Conservation (phyloP, 2,797 vertebrate genomes). For the Menidia menidia region DNA sequence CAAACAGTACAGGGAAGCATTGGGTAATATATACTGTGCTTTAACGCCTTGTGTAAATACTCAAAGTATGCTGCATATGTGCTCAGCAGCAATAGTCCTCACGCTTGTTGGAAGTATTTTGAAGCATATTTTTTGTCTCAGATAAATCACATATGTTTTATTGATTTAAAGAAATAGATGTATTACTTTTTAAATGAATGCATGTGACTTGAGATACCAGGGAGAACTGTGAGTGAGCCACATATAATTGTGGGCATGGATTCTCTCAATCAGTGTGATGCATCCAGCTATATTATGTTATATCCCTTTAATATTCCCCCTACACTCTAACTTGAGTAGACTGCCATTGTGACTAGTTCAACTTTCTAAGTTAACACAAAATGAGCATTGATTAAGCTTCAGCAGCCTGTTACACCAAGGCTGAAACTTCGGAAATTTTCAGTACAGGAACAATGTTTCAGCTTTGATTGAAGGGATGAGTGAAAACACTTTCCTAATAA, state of each 20-base stretch:
- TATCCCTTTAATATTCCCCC: neutral
- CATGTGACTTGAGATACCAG: too few relatives aligned
- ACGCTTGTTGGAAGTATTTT: constrained; percentile 13
- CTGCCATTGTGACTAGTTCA: too few relatives aligned
- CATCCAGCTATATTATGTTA: neutral
- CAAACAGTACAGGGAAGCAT: constrained; percentile 69
- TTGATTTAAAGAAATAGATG: neutral
- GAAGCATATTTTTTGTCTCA: constrained; percentile 10
- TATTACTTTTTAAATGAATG: neutral
- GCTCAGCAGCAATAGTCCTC: constrained; percentile 25
- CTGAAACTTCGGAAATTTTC: constrained; percentile 28
- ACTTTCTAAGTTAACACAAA: constrained; percentile 18
- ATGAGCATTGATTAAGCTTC: constrained; percentile 29
- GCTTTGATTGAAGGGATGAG: constrained; percentile 52
- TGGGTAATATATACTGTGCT: constrained; percentile 61
- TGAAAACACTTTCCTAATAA: constrained; percentile 50
- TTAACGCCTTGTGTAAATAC: constrained; percentile 76
- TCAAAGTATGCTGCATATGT: constrained; percentile 46
- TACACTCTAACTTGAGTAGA: neutral
- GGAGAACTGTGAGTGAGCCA: neutral
- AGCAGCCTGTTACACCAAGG: constrained; percentile 39
- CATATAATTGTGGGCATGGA: neutral
- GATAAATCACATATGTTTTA: neutral
- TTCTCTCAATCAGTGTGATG: neutral
- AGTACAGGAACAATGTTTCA: constrained; percentile 16